Evolutionary conservation across 2,113 vertebrate genomes (phyloP).

Genomic region (Ranitomeya variabilis): DNA sequence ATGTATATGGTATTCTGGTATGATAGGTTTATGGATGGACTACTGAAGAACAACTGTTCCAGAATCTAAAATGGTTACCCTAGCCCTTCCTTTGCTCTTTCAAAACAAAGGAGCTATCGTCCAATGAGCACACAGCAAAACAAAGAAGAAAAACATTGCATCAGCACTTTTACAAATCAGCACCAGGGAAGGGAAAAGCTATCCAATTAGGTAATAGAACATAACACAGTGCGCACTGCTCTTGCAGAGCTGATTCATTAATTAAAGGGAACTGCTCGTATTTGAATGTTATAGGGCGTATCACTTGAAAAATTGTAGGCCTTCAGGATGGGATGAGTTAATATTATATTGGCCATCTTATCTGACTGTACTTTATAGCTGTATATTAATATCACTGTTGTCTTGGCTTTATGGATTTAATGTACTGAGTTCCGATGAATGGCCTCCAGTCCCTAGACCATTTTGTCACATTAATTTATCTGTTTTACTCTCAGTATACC

Average conservation of each 20-base stretch:
- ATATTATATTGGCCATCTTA: not conserved
- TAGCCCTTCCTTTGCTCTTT: not conserved
- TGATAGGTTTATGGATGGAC: not conserved
- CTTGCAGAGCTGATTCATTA: not conserved
- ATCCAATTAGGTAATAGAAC: conserved; percentile 34
- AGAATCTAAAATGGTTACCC: conserved; percentile 11
- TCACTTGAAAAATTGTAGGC: not conserved
- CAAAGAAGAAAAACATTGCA: conserved; percentile 52
- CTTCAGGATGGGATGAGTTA: not conserved
- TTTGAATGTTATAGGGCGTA: conserved; percentile 13
- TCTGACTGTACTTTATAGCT: not conserved
- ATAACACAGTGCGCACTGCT: conserved; percentile 22
- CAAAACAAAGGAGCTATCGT: conserved; percentile 48
- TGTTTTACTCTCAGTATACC: not conserved
- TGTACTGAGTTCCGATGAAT: not conserved
- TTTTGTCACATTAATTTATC: not conserved
- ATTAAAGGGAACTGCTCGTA: conserved; percentile 27
- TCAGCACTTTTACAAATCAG: conserved; percentile 54
- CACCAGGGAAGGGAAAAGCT: not conserved
- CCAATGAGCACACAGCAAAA: conserved; percentile 52
- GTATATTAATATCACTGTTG: not conserved
- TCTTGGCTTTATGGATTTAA: not conserved
- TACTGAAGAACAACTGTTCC: not conserved
- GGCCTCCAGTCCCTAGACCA: not conserved
- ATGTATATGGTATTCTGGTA: not conserved